Percentiles rank a stretch among this genome's conserved stretches.
Evolutionary conservation across 2,888 invertebrate species (phyloP).

Genomic region (Chymomyza amoena): DNA sequence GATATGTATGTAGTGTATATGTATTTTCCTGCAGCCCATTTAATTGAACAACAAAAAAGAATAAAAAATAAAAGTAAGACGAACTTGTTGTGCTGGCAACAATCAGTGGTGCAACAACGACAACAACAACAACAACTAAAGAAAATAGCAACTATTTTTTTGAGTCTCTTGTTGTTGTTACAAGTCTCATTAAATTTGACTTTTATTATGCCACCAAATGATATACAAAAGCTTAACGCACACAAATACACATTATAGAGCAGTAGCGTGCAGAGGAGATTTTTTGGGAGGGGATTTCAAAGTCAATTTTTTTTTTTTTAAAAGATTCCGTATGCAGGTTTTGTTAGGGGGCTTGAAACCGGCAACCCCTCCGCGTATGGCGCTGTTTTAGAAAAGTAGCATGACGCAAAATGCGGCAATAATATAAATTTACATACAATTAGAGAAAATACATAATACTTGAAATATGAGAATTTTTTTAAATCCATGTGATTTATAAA

Average conservation of each 20-base stretch:
- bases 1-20: no score
- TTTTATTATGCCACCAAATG: conserved; percentile 56
- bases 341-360: no score
- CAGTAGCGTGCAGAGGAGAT: background rate
- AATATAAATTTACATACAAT: conserved; percentile 2
- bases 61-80: conserved; percentile 18
- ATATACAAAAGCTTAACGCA: conserved; percentile 47
- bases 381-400: background rate
- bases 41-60: conserved; percentile 61
- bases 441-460: background rate
- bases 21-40: conserved; percentile 12
- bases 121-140: conserved; percentile 4
- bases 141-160: background rate
- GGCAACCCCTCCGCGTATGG: no score
- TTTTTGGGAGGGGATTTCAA: no score
- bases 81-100: conserved; percentile 1
- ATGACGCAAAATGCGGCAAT: conserved; percentile 29
- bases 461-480: no score
- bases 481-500: no score
- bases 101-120: conserved; percentile 28
- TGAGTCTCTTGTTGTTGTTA: conserved; percentile 14
- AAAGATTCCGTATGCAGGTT: no score
- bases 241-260: background rate
- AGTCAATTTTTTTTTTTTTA: no score
- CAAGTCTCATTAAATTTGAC: conserved; percentile 37